These are phyloP conservation scores for Lucinisca nassula DNA, from an alignment of 2,888 invertebrate genomes.

Conservation along the genomic window DNA sequence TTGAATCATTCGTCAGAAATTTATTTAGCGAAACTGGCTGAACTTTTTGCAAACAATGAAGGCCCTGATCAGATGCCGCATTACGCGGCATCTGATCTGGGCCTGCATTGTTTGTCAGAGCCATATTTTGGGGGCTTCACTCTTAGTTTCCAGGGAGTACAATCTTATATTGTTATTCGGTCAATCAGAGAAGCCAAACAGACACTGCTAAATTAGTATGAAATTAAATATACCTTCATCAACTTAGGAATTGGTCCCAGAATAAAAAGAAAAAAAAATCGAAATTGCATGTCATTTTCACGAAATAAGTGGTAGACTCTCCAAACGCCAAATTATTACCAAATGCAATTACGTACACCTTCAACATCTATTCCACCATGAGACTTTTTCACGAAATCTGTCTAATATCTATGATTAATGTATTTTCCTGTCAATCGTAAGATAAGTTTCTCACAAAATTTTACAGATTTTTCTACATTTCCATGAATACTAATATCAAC, in stretches of 20 bases:
- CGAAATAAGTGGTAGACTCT: neutral
- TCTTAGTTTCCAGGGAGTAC: no score
- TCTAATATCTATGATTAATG: conserved; percentile 11
- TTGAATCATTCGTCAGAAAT: no score
- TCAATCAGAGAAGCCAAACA: no score
- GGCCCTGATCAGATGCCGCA: no score
- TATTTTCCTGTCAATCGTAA: neutral
- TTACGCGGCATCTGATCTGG: no score
- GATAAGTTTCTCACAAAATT: conserved; percentile 17
- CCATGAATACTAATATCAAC: conserved; percentile 3
- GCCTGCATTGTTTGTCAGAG: no score
- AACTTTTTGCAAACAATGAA: no score
- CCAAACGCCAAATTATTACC: neutral
- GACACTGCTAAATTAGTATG: neutral
- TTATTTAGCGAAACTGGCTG: no score
- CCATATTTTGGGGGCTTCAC: no score
- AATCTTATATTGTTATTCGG: no score
- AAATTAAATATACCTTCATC: neutral
- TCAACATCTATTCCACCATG: neutral
- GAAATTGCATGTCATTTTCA: neutral
- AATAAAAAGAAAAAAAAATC: neutral
- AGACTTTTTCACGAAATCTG: neutral
- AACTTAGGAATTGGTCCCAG: neutral
- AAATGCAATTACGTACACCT: conserved; percentile 6
- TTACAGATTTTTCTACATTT: neutral